Evolutionary conservation across 37 sponge, comb jelly and placozoan species (phyloP), one percentile per base, ranked within the genome.

Genomic region (Dysidea cf. avara): DNA sequence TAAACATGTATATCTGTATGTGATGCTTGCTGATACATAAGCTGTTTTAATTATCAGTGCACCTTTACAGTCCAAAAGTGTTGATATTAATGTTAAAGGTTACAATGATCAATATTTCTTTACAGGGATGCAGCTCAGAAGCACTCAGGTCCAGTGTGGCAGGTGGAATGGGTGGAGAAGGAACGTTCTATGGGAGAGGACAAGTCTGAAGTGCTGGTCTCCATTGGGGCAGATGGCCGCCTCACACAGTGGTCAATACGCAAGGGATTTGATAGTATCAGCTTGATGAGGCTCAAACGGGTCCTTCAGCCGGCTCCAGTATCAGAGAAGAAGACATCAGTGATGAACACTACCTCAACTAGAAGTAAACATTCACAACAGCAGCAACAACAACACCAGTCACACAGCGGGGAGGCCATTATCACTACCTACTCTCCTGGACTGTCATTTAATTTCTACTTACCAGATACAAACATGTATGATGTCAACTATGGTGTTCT

Each of bases 121-220:
- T 49, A 4, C 50, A 86, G 86, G 28, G 86, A 79, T 68, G 74
- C 80, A 6, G 51, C 68, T n/a, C 74, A 73, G 54, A 79, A 77
- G 43, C 99, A 98, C 80, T 77, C 86, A 39, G 94, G 83, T 26
- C 90, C 99, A 14, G 89, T 98, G 24, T 98, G 99, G 99, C 90
- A 95, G 61, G 75, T 98, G 21, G 75, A 76, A 57, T 98, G 96
- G 96, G 88, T 98, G 13, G 79, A 84, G 48, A 86, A 86, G 75
- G 96, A 98, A 68, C 54, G 78, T 0, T 71, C 79, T 18, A 38
- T 87, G 0, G 96, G 90, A 48, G 96, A 98, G 69, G 87, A 90
- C 56, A 64, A 62, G 32, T 49, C 87, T 0, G 99, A 98, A 57
- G 68, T 83, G 6, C 87, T 98, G 16, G 90, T 98, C 22, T 95